A percentile compares a stretch with the other conserved stretches of the same genome.
Evolutionary conservation across 2,797 vertebrate species (phyloP).

Genomic region (Amniataba percoides): DNA sequence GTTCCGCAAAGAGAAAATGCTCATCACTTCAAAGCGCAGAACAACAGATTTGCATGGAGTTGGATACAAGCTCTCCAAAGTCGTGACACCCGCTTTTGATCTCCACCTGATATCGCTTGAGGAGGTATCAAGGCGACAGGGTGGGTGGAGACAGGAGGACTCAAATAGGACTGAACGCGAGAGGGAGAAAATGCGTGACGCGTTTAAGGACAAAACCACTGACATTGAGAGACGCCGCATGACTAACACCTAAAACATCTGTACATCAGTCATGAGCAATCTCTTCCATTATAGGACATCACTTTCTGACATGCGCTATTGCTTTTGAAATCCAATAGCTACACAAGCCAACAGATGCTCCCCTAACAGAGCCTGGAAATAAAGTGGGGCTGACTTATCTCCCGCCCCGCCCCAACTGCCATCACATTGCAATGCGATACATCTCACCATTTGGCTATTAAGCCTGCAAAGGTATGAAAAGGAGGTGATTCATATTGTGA

Average conservation of each 20-base stretch:
- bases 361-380: conserved; percentile 66
- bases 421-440: conserved; percentile 76
- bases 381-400: conserved; percentile 63
- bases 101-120: conserved; percentile 46
- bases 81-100: conserved; percentile 42
- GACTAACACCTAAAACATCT: conserved; percentile 55
- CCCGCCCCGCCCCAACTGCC: conserved; percentile 35
- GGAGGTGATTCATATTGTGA: conserved; percentile 78
- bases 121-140: conserved; percentile 38
- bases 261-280: conserved; percentile 48
- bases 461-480: conserved; percentile 66
- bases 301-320: conserved; percentile 54
- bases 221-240: conserved; percentile 54
- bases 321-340: conserved; percentile 70
- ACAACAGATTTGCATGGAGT: conserved; percentile 65
- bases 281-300: conserved; percentile 48
- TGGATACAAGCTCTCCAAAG: conserved; percentile 47
- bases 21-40: conserved; percentile 44
- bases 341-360: conserved; percentile 72
- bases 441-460: conserved; percentile 74
- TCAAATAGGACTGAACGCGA: background rate
- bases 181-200: background rate
- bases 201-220: conserved; percentile 51
- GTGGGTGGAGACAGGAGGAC: background rate
- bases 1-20: conserved; percentile 42